Evolutionary conservation across 2,888 invertebrate species (phyloP).

Genomic region (Philereme transversata): DNA sequence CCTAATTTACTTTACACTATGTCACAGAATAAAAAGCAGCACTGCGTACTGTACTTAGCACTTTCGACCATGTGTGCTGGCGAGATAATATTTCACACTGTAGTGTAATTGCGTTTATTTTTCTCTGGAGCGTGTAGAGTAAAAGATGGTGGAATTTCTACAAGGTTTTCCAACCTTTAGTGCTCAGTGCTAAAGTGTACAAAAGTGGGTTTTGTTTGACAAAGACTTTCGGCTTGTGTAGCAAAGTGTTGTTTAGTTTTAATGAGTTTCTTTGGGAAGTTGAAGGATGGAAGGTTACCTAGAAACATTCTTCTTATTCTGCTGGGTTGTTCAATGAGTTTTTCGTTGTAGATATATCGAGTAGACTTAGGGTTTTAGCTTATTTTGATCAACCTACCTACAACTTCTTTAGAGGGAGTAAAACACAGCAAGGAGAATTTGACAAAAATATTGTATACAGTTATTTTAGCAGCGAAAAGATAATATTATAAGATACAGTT

Average conservation of each 20-base stretch:
- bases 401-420: no score
- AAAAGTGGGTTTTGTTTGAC: constrained; percentile 24
- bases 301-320: no score
- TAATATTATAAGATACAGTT: no score
- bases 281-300: constrained; percentile 4
- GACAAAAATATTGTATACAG: no score
- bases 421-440: no score
- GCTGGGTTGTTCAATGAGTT: no score
- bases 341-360: no score
- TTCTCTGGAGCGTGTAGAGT: constrained; percentile 28
- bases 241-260: constrained; percentile 18
- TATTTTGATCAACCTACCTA: no score
- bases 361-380: no score
- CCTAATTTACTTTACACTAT: constrained; percentile 24
- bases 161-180: constrained; percentile 17
- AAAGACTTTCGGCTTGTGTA: constrained; percentile 24
- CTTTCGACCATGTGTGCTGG: constrained; percentile 42
- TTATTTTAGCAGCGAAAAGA: no score
- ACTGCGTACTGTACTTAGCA: constrained; percentile 29
- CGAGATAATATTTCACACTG: constrained; percentile 41
- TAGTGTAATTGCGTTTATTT: constrained; percentile 41
- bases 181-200: constrained; percentile 17
- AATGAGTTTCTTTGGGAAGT: constrained; percentile 21
- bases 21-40: constrained; percentile 12
- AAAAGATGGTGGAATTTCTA: constrained; percentile 23